Evolutionary conservation across 2,888 invertebrate species (phyloP).

Genomic region (Bellardia pandia): DNA sequence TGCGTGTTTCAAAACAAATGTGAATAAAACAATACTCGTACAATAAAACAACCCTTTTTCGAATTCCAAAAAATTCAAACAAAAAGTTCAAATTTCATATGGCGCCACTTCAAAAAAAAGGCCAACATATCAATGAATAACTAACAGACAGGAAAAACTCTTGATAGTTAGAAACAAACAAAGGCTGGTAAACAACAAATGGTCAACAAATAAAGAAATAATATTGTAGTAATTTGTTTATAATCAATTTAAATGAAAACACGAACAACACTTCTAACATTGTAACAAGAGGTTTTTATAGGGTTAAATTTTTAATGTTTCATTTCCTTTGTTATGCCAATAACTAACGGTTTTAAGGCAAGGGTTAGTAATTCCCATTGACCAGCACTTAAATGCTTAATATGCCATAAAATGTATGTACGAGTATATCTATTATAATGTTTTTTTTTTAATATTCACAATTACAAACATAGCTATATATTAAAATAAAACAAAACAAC

Average conservation of each 20-base stretch:
- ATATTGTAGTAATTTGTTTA: slow-evolving; percentile 64
- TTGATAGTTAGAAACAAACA: background rate
- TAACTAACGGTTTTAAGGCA: slow-evolving; percentile 33
- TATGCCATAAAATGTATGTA: slow-evolving; percentile 60
- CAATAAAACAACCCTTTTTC: slow-evolving; percentile 56
- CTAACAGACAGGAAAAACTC: background rate
- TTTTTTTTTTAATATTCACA: slow-evolving; percentile 52
- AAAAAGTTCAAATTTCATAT: slow-evolving; percentile 67
- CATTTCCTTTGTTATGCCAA: slow-evolving; percentile 12
- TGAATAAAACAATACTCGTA: too few relatives aligned
- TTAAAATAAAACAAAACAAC: background rate
- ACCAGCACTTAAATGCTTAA: slow-evolving; percentile 64
- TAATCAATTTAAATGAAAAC: slow-evolving; percentile 70
- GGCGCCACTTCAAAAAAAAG: slow-evolving; percentile 62
- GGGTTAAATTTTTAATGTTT: slow-evolving; percentile 37
- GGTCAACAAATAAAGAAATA: slow-evolving; percentile 60
- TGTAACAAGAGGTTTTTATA: slow-evolving; percentile 11
- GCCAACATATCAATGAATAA: slow-evolving; percentile 11
- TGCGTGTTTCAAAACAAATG: slow-evolving; percentile 60
- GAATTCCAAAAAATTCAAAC: background rate
- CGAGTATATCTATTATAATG: background rate
- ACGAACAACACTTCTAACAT: background rate
- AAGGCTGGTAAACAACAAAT: slow-evolving; percentile 39
- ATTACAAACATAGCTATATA: background rate
- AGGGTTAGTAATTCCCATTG: slow-evolving; percentile 55